Evolutionary conservation across 2,888 invertebrate species (phyloP).

Genomic region (Parnassius glacialis): DNA sequence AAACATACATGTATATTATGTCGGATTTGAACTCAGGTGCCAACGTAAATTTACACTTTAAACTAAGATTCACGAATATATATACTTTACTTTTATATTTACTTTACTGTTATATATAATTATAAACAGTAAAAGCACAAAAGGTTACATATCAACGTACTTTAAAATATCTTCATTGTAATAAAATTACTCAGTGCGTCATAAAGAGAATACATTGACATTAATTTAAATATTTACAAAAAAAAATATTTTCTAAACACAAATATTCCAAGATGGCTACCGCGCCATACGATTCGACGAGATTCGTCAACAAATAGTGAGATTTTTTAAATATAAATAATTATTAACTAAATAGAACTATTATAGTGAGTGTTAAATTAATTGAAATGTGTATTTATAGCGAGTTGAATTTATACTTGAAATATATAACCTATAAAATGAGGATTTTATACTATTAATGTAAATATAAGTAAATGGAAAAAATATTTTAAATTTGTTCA

Average conservation of each 20-base stretch:
- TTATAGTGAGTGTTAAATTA: slow-evolving; percentile 34
- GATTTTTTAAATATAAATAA: slow-evolving; percentile 48
- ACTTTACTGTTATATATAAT: too few species aligned
- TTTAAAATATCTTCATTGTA: not conserved
- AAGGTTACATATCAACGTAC: slow-evolving; percentile 7
- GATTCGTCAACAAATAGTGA: slow-evolving; percentile 58
- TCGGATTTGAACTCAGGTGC: too few species aligned
- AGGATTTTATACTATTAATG: slow-evolving; percentile 46
- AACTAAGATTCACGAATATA: too few species aligned
- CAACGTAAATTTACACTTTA: too few species aligned
- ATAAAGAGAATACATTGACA: not conserved
- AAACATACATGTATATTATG: too few species aligned
- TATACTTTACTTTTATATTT: too few species aligned
- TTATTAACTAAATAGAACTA: slow-evolving; percentile 32
- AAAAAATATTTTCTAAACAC: not conserved
- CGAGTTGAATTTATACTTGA: slow-evolving; percentile 57
- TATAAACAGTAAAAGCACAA: not conserved
- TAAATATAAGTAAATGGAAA: slow-evolving; percentile 9
- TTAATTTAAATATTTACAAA: not conserved
- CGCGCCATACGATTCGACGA: slow-evolving; percentile 31
- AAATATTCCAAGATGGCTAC: not conserved
- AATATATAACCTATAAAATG: slow-evolving; percentile 36
- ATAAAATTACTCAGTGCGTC: not conserved
- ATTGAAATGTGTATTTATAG: slow-evolving; percentile 46
- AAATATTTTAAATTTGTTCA: not conserved